phyloP scores from a whole-genome alignment of 2,888 invertebrate species.

The Chrysolina oricalcia region DNA sequence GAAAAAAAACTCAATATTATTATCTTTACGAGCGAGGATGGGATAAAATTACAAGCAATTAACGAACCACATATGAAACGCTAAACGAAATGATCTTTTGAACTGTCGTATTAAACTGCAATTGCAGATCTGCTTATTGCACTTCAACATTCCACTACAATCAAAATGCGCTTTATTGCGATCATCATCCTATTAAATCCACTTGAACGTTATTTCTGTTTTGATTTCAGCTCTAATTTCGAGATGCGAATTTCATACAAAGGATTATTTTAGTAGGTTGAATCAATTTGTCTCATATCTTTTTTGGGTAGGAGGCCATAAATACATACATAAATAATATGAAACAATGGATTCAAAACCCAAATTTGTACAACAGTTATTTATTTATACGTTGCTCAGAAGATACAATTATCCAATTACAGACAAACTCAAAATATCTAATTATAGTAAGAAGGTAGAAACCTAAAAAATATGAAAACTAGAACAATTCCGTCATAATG shows the following conservation, averaged over 20 bases:
- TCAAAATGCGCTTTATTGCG: slow-evolving; percentile 6
- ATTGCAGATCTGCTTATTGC: slow-evolving; percentile 15
- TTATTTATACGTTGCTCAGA: too few species aligned
- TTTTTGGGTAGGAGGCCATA: too few species aligned
- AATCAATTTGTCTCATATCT: too few species aligned
- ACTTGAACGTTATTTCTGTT: slow-evolving; percentile 14
- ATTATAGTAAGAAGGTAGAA: too few species aligned
- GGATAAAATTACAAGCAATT: not conserved
- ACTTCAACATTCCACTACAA: slow-evolving; percentile 9
- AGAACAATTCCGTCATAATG: too few species aligned
- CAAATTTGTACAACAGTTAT: too few species aligned
- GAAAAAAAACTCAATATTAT: not conserved
- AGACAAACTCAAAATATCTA: too few species aligned
- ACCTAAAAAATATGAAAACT: too few species aligned
- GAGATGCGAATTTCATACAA: not conserved
- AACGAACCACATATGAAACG: not conserved
- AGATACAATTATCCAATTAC: too few species aligned
- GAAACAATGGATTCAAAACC: too few species aligned
- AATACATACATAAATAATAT: too few species aligned
- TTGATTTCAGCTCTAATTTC: not conserved
- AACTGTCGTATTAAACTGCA: slow-evolving; percentile 14
- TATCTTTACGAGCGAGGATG: not conserved
- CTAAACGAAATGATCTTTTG: slow-evolving; percentile 19
- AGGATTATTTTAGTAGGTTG: too few species aligned
- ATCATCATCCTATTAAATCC: slow-evolving; percentile 7